Percentiles rank a stretch among this genome's conserved stretches.
Conservation (phyloP, 2,797 vertebrate genomes). For the Scarus forsteni region DNA sequence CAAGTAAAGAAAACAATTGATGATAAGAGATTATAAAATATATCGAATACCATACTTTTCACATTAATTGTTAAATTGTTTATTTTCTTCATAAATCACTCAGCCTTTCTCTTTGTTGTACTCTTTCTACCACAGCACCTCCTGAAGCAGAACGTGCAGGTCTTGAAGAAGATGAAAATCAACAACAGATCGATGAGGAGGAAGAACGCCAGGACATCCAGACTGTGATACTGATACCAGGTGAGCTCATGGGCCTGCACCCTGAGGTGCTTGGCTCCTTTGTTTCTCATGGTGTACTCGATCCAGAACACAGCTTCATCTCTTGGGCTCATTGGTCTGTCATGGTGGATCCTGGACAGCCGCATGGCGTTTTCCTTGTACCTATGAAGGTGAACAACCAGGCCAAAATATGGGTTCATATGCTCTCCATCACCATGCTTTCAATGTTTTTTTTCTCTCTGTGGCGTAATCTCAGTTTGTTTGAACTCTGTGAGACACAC, state of each 20-base stretch:
- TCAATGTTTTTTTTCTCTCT: too few species aligned
- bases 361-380: slow-evolving; percentile 83
- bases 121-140: slow-evolving; percentile 54
- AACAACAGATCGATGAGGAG: slow-evolving; percentile 60
- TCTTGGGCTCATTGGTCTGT: slow-evolving; percentile 83
- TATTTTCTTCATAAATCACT: slow-evolving; percentile 45
- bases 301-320: slow-evolving; percentile 89
- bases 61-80: too few species aligned
- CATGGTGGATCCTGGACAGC: slow-evolving; percentile 86
- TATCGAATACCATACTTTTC: too few species aligned
- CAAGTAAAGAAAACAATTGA: too few species aligned
- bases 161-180: slow-evolving; percentile 62
- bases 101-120: slow-evolving; percentile 69
- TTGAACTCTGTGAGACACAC: not conserved
- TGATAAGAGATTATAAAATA: too few species aligned
- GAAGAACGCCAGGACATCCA: slow-evolving; percentile 85
- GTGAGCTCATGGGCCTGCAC: slow-evolving; percentile 84
- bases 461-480: too few species aligned
- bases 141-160: slow-evolving; percentile 59
- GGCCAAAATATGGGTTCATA: too few species aligned
- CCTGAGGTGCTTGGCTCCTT: slow-evolving; percentile 86
- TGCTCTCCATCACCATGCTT: too few species aligned
- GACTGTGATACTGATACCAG: slow-evolving; percentile 87
- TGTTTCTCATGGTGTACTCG: slow-evolving; percentile 87
- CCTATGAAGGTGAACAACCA: slow-evolving; percentile 54